Conservation (phyloP, 37 sponge, comb jelly and placozoan genomes). For the Oopsacas minuta region DNA sequence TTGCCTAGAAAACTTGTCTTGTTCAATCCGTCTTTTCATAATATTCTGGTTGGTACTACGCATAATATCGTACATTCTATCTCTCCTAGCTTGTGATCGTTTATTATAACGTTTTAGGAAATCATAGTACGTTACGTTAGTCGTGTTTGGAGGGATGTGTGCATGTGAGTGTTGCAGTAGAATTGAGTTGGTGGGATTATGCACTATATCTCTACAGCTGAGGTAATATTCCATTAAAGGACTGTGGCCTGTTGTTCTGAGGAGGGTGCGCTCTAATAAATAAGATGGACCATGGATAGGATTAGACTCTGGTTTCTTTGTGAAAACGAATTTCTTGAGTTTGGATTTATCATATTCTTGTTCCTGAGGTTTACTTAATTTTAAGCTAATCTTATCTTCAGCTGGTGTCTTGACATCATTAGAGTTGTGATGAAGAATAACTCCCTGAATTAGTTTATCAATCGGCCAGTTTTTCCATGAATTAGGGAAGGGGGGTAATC, state of each 20-base stretch:
- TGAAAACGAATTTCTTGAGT: neutral
- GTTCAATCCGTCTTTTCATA: neutral
- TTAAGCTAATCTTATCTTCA: neutral
- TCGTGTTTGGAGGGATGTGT: neutral
- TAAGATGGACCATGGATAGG: neutral
- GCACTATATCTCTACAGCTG: neutral
- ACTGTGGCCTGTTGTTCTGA: neutral
- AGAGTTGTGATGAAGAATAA: neutral
- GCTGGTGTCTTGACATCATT: neutral
- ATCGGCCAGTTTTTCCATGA: slow-evolving; percentile 2
- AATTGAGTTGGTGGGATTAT: neutral
- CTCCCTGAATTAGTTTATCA: neutral
- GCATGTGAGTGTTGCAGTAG: neutral
- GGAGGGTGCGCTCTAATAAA: neutral
- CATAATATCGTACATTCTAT: slow-evolving; percentile 2
- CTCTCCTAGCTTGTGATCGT: neutral
- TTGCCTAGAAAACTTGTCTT: neutral
- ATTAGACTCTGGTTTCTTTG: neutral
- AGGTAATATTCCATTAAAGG: neutral
- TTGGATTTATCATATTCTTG: neutral
- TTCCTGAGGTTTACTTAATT: neutral
- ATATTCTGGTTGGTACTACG: neutral
- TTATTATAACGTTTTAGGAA: neutral
- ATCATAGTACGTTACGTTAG: neutral
- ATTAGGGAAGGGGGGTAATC: neutral